phyloP scores from a whole-genome alignment of 2,888 invertebrate genomes.

The Hedychridium roseum region DNA sequence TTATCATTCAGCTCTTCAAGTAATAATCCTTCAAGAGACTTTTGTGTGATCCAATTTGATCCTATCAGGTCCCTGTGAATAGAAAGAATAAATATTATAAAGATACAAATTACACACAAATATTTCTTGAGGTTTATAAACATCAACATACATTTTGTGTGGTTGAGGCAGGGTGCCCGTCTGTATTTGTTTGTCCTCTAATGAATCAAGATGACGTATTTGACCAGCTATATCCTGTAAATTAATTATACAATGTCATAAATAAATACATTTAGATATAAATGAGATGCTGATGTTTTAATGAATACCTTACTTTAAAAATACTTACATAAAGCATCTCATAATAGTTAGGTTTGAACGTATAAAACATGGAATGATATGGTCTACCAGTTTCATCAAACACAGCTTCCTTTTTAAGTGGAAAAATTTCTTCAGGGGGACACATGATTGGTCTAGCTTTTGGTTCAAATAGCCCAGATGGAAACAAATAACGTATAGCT shows the following conservation, averaged over 20 bases:
- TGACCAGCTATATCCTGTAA: constrained; percentile 74
- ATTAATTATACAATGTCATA: constrained; percentile 18
- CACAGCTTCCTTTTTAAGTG: constrained; percentile 84
- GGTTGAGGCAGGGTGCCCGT: constrained; percentile 70
- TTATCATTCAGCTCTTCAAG: constrained; percentile 74
- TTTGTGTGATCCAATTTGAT: constrained; percentile 74
- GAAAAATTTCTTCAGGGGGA: constrained; percentile 87
- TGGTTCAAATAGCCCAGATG: constrained; percentile 88
- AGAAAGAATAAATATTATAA: constrained; percentile 11
- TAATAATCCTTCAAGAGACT: constrained; percentile 71
- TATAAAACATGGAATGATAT: constrained; percentile 91
- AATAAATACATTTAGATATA: too few relatives aligned
- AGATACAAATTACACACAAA: neutral
- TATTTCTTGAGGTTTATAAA: constrained; percentile 1
- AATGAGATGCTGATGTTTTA: too few relatives aligned
- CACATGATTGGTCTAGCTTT: constrained; percentile 90
- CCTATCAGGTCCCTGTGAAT: constrained; percentile 67
- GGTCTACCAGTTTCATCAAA: constrained; percentile 93
- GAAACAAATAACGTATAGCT: constrained; percentile 94
- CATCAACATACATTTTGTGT: constrained; percentile 68
- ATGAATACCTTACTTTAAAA: constrained; percentile 2
- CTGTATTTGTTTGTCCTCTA: constrained; percentile 75
- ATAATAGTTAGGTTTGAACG: constrained; percentile 86
- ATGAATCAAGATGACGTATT: constrained; percentile 72
- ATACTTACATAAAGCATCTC: constrained; percentile 79